These are phyloP conservation scores for Maniola jurtina DNA, from an alignment of 1,140 invertebrate genomes.

Conservation along the genomic window DNA sequence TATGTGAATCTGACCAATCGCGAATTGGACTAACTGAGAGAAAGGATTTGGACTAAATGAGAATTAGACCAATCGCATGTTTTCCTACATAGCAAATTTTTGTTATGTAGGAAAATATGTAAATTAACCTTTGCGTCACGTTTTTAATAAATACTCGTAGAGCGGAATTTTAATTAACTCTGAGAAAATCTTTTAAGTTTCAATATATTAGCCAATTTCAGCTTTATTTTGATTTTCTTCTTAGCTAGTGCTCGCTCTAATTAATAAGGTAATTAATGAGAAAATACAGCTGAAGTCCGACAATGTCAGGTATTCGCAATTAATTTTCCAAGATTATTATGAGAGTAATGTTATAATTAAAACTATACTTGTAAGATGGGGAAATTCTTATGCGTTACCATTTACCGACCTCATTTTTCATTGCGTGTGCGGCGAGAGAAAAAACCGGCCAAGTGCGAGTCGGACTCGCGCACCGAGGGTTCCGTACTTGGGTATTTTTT, in stretches of 20 bases:
- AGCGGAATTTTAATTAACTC: constrained; percentile 6
- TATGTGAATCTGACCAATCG: too few relatives aligned
- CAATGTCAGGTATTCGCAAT: constrained; percentile 12
- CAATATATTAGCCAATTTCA: constrained; percentile 11
- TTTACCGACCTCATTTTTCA: too few relatives aligned
- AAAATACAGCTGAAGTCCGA: constrained; percentile 14
- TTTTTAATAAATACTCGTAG: background rate
- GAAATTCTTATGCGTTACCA: too few relatives aligned
- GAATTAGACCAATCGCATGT: too few relatives aligned
- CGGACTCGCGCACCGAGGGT: too few relatives aligned
- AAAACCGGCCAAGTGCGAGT: too few relatives aligned
- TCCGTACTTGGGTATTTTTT: too few relatives aligned
- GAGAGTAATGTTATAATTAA: constrained; percentile 8
- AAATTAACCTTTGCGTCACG: background rate
- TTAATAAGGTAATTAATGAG: constrained; percentile 14
- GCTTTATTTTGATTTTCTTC: constrained; percentile 9
- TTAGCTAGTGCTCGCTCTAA: constrained; percentile 1
- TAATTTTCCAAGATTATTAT: constrained; percentile 12
- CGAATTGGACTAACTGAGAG: too few relatives aligned
- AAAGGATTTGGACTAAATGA: too few relatives aligned
- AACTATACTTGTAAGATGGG: too few relatives aligned
- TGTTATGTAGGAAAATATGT: background rate
- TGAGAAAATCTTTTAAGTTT: constrained; percentile 4
- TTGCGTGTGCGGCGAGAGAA: too few relatives aligned
- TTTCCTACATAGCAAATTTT: too few relatives aligned